Evolutionary conservation across 2,888 invertebrate species (phyloP), one percentile per base, ranked within the genome.

Genomic region (Marasmarcha lunaedactyla): DNA sequence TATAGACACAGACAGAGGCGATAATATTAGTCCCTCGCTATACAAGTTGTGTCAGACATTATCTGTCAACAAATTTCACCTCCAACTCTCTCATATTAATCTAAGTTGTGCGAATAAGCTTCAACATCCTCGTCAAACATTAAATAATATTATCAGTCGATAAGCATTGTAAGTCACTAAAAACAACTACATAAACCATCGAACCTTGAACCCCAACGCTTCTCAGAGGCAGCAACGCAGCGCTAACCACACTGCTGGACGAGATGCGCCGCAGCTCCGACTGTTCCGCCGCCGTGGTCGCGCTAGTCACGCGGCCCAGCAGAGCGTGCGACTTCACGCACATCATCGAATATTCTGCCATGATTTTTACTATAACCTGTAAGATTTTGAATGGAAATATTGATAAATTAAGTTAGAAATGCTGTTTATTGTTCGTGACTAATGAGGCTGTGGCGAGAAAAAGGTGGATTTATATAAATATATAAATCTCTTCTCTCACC

Each of bases 201-300:
- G 37, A 59, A 86, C 95, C 96, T 87, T 97, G 98, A 25, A 99
- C 99, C 40, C 99, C 99, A 25, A 99, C 99, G 48, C 95, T 93
- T 54, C 96, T 89, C 47, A 99, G 89, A 9, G 98, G 98, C 67
- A 99, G 84, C 49, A 99, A 85, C 3, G 95, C 92, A 42, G 95
- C 94, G 41, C 90, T 89, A 46, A 95, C 86, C 52, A 79, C 73
- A 57, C 90, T 88, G 57, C 89, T 88, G 64, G 88, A 90, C 46
- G 89, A 89, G 74, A 95, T 93, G 64, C 88, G 87, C 60, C 88
- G 79, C 45, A 93, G 85, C 57, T 86, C 86, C 36, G 76, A 70
- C 60, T 89, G 89, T 77, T 96, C 96, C 13, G 86, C 83, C 55
- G 91, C 86, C 42, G 89, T 88, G 46, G 92, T 93, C 11, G 93